Evolutionary conservation across 2,797 vertebrate species (phyloP).

Genomic region (Falco rusticolus): DNA sequence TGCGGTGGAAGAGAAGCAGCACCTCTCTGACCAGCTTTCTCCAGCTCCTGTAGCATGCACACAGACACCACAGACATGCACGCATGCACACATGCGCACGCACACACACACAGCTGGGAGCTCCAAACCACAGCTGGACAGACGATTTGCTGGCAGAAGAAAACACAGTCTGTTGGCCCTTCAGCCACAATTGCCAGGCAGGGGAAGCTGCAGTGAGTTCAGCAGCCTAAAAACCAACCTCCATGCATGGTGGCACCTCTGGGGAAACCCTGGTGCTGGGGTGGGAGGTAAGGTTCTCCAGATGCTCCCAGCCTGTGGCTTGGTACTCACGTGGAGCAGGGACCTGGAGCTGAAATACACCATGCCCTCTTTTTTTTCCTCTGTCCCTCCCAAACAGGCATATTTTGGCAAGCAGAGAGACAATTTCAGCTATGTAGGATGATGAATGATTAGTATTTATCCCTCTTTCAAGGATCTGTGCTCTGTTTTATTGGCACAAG

Average conservation of each 20-base stretch:
- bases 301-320: not conserved
- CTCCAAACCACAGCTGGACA: not conserved
- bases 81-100: no score
- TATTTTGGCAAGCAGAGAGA: not conserved
- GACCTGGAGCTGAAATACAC: not conserved
- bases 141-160: not conserved
- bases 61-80: not conserved
- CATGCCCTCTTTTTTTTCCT: not conserved
- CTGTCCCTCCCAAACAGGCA: not conserved
- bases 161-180: not conserved
- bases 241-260: not conserved
- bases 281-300: not conserved
- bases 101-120: rapidly evolving
- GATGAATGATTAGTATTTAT: not conserved
- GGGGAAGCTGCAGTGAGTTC: not conserved
- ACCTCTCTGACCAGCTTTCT: not conserved
- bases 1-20: not conserved
- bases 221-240: not conserved
- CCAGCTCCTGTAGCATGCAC: not conserved
- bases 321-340: not conserved
- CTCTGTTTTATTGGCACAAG: not conserved
- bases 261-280: not conserved
- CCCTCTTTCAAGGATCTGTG: not conserved
- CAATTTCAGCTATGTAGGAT: not conserved
- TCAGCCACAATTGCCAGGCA: not conserved